Conservation (phyloP, 2,113 vertebrate species). For the Myrmecophaga tridactyla region DNA sequence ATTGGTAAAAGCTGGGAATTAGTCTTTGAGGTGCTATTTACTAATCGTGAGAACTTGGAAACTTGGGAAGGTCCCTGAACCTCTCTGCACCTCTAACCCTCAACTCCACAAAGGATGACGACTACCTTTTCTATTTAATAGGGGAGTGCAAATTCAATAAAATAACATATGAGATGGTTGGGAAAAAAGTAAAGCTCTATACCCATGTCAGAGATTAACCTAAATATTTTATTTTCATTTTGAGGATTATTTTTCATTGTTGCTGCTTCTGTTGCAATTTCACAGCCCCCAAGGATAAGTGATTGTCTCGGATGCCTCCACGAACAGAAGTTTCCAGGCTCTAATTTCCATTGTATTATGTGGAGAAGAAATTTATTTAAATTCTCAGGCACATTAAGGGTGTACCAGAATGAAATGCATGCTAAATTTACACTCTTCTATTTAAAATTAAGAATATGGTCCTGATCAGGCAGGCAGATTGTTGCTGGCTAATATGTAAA, state of each 20-base stretch:
- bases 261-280: neutral
- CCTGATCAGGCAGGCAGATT: neutral
- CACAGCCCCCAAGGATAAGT: neutral
- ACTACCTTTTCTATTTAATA: neutral
- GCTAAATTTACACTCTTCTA: neutral
- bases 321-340: neutral
- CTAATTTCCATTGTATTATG: neutral
- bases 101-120: neutral
- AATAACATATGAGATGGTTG: too few relatives aligned
- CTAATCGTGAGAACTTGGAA: neutral
- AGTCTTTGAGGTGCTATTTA: neutral
- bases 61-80: neutral
- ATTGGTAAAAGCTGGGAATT: neutral
- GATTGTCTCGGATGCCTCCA: rapidly evolving
- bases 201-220: neutral
- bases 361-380: neutral
- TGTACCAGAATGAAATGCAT: neutral
- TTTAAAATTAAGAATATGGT: neutral
- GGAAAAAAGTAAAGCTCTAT: too few relatives aligned
- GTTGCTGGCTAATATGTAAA: neutral
- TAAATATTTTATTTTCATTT: neutral
- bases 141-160: neutral
- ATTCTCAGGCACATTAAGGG: neutral
- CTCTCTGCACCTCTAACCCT: neutral
- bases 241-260: neutral